Evolutionary conservation across 1,140 invertebrate species (phyloP).

Genomic region (Drosophila sturtevanti): DNA sequence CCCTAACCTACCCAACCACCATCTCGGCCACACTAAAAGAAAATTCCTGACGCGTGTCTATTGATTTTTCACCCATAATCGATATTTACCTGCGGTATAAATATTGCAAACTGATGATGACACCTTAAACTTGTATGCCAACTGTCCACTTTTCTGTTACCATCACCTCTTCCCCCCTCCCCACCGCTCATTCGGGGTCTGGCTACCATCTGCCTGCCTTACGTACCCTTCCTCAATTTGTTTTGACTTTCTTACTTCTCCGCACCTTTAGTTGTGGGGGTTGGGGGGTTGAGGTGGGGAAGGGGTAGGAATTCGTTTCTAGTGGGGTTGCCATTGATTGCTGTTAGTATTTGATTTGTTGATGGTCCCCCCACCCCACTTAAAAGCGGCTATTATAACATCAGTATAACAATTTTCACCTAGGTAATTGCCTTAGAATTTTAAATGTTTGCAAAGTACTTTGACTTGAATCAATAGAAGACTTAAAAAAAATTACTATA

Average conservation of each 20-base stretch:
- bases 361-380: not conserved
- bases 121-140: slow-evolving; percentile 52
- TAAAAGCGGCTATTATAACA: slow-evolving; percentile 13
- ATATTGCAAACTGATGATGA: slow-evolving; percentile 33
- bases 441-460: not conserved
- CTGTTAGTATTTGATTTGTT: slow-evolving; percentile 8
- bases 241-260: slow-evolving; percentile 17
- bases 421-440: slow-evolving; percentile 2
- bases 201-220: not conserved
- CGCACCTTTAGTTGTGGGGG: slow-evolving; percentile 1
- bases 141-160: slow-evolving; percentile 35
- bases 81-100: slow-evolving; percentile 47
- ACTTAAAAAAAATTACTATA: too few species aligned
- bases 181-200: too few species aligned
- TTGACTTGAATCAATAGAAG: not conserved
- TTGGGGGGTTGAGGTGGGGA: too few species aligned
- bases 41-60: slow-evolving; percentile 59
- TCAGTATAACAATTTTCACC: slow-evolving; percentile 7
- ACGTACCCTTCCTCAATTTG: not conserved
- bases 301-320: too few species aligned
- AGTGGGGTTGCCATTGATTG: not conserved
- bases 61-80: slow-evolving; percentile 69
- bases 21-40: not conserved
- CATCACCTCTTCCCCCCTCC: not conserved
- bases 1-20: too few species aligned